phyloP scores from a whole-genome alignment of 2,888 invertebrate genomes.

The Morinoia aosen region DNA sequence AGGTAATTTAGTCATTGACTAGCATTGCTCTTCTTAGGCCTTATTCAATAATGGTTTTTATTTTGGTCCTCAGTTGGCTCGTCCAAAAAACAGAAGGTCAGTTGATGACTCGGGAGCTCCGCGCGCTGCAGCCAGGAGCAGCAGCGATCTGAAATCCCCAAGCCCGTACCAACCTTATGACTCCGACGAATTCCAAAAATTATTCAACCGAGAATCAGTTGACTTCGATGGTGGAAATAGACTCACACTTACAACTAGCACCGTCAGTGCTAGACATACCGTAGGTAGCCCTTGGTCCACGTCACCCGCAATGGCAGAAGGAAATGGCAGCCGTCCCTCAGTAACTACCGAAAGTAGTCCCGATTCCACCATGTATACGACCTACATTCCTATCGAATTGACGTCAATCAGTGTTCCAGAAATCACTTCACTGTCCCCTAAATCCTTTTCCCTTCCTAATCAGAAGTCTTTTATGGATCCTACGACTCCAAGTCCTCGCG shows the following conservation, averaged over 20 bases:
- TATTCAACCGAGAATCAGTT: background rate
- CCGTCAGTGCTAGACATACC: background rate
- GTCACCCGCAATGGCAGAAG: background rate
- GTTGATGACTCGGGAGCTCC: background rate
- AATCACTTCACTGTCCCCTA: background rate
- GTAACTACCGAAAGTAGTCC: background rate
- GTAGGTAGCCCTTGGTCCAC: background rate
- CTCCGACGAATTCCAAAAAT: background rate
- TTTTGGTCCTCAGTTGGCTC: background rate
- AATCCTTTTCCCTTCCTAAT: background rate
- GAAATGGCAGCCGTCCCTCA: background rate
- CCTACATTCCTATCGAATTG: background rate
- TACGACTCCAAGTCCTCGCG: background rate
- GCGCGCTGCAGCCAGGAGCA: background rate
- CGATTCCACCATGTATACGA: background rate
- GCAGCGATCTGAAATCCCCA: background rate
- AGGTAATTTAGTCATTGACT: background rate
- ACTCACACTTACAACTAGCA: background rate
- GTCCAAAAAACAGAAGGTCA: background rate
- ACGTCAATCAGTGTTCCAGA: background rate
- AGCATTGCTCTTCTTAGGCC: too few species aligned
- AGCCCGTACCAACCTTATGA: background rate
- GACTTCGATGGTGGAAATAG: background rate
- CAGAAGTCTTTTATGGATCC: background rate
- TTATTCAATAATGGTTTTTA: background rate